Percentiles rank a stretch among this genome's conserved stretches.
These are phyloP conservation scores for Ericerus pela DNA, from an alignment of 1,140 invertebrate species.

Conservation along the genomic window DNA sequence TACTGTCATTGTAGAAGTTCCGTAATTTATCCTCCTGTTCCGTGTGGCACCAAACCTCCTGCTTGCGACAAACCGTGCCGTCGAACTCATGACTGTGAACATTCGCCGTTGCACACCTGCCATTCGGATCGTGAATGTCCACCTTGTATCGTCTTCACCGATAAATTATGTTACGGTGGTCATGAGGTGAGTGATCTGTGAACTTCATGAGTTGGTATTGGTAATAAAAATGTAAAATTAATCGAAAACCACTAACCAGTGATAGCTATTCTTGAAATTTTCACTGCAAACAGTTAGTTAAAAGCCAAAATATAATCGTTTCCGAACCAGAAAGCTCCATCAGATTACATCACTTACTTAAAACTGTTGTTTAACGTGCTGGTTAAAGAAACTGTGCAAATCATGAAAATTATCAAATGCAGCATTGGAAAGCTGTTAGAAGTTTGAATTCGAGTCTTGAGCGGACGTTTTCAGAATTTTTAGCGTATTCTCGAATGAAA, in stretches of 20 bases:
- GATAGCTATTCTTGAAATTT: no score
- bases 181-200: constrained; percentile 49
- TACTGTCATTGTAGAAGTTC: constrained; percentile 77
- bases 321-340: no score
- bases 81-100: constrained; percentile 60
- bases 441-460: no score
- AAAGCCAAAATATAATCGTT: no score
- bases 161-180: constrained; percentile 72
- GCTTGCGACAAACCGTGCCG: constrained; percentile 61
- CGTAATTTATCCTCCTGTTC: constrained; percentile 74
- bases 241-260: not conserved
- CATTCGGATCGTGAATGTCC: constrained; percentile 64
- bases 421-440: no score
- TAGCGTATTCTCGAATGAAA: no score
- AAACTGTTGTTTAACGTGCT: no score
- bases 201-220: not conserved
- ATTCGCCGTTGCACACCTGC: constrained; percentile 63
- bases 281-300: no score
- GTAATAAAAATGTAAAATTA: not conserved
- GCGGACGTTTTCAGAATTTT: no score
- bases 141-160: constrained; percentile 80
- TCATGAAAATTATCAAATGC: no score
- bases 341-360: no score
- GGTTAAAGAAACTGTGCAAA: no score
- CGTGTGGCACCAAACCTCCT: constrained; percentile 75